Base-by-base conservation (phyloP, 2,797 vertebrate species). In the Lagocephalus sceleratus region DNA sequence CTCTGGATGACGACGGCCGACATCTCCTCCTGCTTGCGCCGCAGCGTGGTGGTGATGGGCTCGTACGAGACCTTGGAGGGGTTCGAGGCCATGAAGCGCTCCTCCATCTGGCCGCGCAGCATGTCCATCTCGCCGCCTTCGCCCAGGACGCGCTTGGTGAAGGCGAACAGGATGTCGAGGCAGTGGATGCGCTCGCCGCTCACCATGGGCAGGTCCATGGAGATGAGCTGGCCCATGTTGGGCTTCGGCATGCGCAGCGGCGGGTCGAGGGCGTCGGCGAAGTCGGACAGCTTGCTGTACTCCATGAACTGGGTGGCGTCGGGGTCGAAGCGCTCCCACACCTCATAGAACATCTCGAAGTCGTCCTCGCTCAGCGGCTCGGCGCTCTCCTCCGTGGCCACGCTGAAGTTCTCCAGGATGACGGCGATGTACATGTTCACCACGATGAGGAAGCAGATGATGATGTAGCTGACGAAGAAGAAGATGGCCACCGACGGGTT, bases 371-470 rank as follows among this genome's bases (percentile, higher is more conserved):
- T 85, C 59, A 99, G 84, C 0, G 95, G 97, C 71, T 99, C 97
- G 0, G 95, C 92, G 0, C 96, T 98, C 77, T 99, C 96, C 70
- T 99, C 95, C 0, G 95, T 99, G 5, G 97, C 97, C 38, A 97
- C 95, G 14, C 94, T 95, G 85, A 98, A 98, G 88, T 98, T 98
- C 90, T 98, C 95, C 86, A 98, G 79, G 83, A 98, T 98, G 69
- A 98, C 94, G 3, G 95, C 95, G 3, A 98, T 98, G 84, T 98
- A 97, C 95, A 98, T 98, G 89, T 98, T 98, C 57, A 98, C 94
- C 63, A 98, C 95, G 0, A 98, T 96, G 68, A 98, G 90, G 78
- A 98, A 98, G 43, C 94, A 98, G 73, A 98, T 98, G 84, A 99
- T 99, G 73, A 98, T 96, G 86, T 98, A 98, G 84, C 94, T 96